Conservation (phyloP, 2,113 vertebrate species). For the Python bivittatus region DNA sequence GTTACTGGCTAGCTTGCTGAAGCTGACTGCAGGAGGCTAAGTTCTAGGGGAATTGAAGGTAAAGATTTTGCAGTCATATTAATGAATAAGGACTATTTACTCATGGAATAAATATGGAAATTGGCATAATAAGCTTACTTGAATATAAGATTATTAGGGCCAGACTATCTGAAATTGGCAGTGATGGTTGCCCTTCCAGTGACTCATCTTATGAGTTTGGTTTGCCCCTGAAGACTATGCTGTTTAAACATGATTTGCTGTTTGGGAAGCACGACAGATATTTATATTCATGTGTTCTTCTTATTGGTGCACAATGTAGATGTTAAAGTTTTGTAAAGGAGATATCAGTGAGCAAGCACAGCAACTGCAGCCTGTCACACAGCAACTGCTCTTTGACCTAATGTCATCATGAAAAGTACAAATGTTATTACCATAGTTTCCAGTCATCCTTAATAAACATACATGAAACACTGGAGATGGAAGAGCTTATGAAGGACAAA, state of each 20-base stretch:
- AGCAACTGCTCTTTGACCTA: neutral
- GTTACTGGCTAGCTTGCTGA: neutral
- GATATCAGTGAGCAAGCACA: constrained; percentile 3
- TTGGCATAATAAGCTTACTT: neutral
- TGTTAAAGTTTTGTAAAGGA: constrained; percentile 9
- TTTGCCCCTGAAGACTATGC: constrained; percentile 18
- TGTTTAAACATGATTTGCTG: constrained; percentile 32
- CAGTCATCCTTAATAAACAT: neutral
- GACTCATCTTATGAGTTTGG: constrained; percentile 26
- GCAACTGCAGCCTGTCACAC: neutral
- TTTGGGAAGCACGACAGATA: neutral
- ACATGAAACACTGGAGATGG: neutral
- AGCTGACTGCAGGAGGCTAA: neutral
- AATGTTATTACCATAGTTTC: neutral
- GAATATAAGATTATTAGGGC: neutral
- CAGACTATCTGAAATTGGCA: constrained; percentile 19
- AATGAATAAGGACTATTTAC: neutral
- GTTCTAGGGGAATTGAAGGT: neutral
- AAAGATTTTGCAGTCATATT: neutral
- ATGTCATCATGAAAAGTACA: neutral
- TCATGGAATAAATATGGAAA: neutral
- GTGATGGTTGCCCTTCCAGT: constrained; percentile 12
- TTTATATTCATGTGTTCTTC: constrained; percentile 25
- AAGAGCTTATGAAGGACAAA: neutral
- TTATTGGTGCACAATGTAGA: neutral